Percentiles rank a stretch among this genome's conserved stretches.
Evolutionary conservation across 2,113 vertebrate species (phyloP).

Genomic region (Gallinago media): DNA sequence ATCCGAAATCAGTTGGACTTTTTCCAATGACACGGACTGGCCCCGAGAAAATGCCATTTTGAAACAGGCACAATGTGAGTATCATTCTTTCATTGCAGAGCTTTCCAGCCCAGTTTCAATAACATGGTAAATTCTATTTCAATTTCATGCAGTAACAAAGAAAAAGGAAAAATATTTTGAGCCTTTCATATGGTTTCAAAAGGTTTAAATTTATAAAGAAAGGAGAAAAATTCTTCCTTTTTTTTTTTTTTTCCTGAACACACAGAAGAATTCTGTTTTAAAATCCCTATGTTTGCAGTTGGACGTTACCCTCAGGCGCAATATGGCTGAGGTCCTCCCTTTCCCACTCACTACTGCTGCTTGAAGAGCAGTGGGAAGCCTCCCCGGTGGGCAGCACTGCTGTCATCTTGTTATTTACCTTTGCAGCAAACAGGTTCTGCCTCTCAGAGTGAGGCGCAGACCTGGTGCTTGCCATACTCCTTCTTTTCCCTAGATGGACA

Average conservation of each 20-base stretch:
- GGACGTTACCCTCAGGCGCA: rapidly evolving
- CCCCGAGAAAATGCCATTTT: background rate
- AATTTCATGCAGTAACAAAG: background rate
- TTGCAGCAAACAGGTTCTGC: background rate
- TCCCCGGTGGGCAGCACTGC: background rate
- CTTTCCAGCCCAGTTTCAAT: background rate
- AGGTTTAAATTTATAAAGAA: background rate
- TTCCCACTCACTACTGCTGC: background rate
- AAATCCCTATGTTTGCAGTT: rapidly evolving
- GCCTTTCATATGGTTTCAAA: background rate
- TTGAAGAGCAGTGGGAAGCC: background rate
- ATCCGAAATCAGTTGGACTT: background rate
- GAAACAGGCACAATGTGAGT: background rate
- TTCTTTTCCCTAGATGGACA: background rate
- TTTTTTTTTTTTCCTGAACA: background rate
- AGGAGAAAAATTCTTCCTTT: background rate
- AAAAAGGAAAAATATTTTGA: background rate
- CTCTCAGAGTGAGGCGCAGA: background rate
- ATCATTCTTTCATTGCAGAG: background rate
- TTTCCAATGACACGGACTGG: background rate
- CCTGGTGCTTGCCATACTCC: background rate
- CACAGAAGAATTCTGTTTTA: background rate
- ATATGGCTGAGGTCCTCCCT: background rate
- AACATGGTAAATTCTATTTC: background rate
- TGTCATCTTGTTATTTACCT: background rate